Evolutionary conservation across 2,113 vertebrate species (phyloP).

Genomic region (Miniopterus natalensis): DNA sequence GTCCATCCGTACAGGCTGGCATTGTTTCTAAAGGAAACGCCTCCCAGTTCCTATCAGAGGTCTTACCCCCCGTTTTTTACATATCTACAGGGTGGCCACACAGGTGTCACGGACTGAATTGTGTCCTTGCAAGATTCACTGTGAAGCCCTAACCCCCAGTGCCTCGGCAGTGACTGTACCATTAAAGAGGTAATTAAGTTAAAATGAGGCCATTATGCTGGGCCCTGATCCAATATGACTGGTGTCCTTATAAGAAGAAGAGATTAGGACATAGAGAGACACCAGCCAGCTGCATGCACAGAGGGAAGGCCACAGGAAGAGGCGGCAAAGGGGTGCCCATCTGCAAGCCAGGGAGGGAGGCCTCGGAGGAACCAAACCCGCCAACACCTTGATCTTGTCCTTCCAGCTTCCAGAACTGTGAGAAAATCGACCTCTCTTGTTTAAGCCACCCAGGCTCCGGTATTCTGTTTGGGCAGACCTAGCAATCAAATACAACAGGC

Average conservation of each 20-base stretch:
- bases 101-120: neutral
- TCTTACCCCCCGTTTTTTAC: neutral
- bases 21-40: neutral
- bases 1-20: neutral
- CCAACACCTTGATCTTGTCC: neutral
- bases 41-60: neutral
- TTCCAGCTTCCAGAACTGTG: neutral
- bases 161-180: neutral
- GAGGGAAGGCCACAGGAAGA: neutral
- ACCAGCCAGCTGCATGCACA: fast-evolving
- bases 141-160: neutral
- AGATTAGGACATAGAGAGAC: neutral
- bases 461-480: neutral
- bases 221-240: neutral
- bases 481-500: neutral
- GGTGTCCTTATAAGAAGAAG: neutral
- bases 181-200: neutral
- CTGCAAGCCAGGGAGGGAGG: neutral
- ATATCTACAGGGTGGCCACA: neutral
- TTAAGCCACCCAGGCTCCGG: neutral
- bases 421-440: neutral
- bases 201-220: neutral
- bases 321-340: neutral
- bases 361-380: neutral
- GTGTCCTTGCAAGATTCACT: neutral